Evolutionary conservation across 92 coral and sea anemone species (phyloP), one percentile per base, ranked within the genome.

Genomic region (Pocillopora meandrina): DNA sequence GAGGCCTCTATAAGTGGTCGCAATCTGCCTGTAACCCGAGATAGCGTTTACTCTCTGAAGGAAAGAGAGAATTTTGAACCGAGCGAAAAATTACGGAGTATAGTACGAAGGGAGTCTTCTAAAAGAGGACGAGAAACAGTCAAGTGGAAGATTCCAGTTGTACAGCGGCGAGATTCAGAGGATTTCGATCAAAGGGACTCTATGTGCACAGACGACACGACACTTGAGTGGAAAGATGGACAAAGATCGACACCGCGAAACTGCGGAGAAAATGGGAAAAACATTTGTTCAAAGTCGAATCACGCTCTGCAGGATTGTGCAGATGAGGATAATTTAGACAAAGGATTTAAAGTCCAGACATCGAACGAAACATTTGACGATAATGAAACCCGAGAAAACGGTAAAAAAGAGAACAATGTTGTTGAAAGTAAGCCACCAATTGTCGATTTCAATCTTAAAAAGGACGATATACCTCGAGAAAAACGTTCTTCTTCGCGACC

Each of bases 1-100:
- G 98, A 89, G 52, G 33, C 90, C 0, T 89, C 93, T 2, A 35
- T 69, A 7, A 69, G 77, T 52, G 60, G 79, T 56, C 81, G 77
- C 19, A 57, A 68, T 12, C 87, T 85, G 47, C 78, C 87, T 16
- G 79, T 76, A 12, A 72, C 74, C 14, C 72, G 95, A 31, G 87
- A 92, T 3, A 88, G 95, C 19, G 79, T 91, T 6, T 86, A 84
- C 36, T 89, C 95, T 1, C 91, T 76, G 21, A 89, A 80, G 56
- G 97, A 93, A 35, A 93, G 91, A 56, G 95, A 90, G 55, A 93
- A 82, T 78, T 89, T 62, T 33, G 93, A 94, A 31, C 84, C 89
- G 1, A 88, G 93, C 55, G 98, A 88, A 67, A 94, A 94, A 76
- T 75, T 42, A 42, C 52, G 52, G 5, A 42, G 52, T 42, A 42